Percentiles rank a stretch among this genome's conserved stretches.
Conservation (phyloP, 2,113 vertebrate genomes). For the Psettodes erumei region DNA sequence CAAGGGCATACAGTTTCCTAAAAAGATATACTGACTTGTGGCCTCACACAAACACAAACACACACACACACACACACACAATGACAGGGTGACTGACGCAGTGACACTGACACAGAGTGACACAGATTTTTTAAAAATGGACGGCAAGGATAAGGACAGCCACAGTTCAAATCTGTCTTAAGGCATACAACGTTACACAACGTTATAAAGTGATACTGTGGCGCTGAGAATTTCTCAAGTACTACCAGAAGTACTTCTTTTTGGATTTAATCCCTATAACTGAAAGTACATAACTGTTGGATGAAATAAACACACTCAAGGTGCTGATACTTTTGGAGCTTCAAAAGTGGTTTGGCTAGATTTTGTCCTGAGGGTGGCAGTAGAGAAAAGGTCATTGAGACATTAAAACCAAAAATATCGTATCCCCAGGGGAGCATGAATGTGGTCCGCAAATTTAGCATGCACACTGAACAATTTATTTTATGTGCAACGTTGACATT, state of each 20-base stretch:
- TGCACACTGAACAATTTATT: background rate
- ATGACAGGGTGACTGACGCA: background rate
- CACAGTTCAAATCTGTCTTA: background rate
- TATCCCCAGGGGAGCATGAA: background rate
- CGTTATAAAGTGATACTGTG: background rate
- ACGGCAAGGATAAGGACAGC: background rate
- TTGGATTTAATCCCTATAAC: too few species aligned
- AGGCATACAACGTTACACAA: background rate
- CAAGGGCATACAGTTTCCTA: slow-evolving; percentile 9
- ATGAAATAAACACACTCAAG: too few species aligned
- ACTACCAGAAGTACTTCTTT: too few species aligned
- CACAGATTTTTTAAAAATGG: background rate
- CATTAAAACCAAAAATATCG: background rate
- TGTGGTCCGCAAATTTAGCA: background rate
- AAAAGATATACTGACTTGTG: background rate
- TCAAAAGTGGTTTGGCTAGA: too few species aligned
- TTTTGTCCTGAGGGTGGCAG: background rate
- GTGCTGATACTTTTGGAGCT: background rate
- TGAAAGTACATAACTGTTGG: background rate
- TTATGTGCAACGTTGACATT: background rate
- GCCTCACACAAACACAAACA: background rate
- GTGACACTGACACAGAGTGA: background rate
- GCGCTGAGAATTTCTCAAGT: background rate
- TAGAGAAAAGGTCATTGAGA: background rate
- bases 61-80: background rate